phyloP scores from a whole-genome alignment of 2,113 vertebrate genomes.

The Hemiscyllium ocellatum region DNA sequence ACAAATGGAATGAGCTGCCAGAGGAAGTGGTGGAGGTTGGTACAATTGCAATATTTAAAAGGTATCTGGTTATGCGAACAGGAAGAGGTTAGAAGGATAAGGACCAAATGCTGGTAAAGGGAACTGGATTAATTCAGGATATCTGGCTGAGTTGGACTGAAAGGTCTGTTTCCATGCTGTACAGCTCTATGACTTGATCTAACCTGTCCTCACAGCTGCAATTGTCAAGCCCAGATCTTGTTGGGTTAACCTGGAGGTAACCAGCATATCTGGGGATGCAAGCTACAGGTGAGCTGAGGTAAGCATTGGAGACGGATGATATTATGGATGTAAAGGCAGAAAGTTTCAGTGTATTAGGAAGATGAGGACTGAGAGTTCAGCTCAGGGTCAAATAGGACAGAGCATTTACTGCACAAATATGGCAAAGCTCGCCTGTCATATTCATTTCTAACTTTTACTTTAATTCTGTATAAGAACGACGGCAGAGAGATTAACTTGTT shows the following conservation, averaged over 20 bases:
- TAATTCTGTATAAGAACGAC: not conserved
- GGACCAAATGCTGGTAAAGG: too few species aligned
- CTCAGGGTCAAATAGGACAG: not conserved
- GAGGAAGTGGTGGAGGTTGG: too few species aligned
- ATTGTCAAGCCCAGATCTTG: too few species aligned
- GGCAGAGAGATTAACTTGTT: not conserved
- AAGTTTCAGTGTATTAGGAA: not conserved
- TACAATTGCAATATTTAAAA: too few species aligned
- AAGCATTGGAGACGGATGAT: not conserved
- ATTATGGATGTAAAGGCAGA: not conserved
- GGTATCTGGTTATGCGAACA: too few species aligned
- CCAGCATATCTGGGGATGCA: not conserved
- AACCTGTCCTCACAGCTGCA: too few species aligned
- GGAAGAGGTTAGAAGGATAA: too few species aligned
- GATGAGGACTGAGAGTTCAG: not conserved
- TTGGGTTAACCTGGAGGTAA: not conserved
- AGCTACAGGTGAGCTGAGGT: not conserved
- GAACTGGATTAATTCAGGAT: too few species aligned
- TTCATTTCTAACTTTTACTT: not conserved
- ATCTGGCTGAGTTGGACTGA: too few species aligned
- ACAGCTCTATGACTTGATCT: too few species aligned
- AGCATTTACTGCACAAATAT: not conserved
- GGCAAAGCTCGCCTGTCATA: not conserved
- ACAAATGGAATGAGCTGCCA: too few species aligned
- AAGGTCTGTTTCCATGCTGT: too few species aligned